phyloP scores from a whole-genome alignment of 2,113 vertebrate species.

The Pterocles gutturalis region DNA sequence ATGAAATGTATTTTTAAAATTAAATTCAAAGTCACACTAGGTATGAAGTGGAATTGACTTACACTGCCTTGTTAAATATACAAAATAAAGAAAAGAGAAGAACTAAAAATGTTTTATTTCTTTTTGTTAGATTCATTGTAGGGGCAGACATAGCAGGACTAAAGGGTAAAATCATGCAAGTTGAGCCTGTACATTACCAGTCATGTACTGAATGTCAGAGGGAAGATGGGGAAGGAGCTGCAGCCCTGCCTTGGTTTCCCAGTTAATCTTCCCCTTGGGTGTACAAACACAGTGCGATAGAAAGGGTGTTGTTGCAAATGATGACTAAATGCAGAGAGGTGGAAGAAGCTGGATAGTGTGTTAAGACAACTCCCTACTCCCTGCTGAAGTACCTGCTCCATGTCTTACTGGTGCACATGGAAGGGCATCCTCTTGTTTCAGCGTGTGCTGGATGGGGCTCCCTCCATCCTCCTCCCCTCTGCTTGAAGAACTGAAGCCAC shows the following conservation, averaged over 20 bases:
- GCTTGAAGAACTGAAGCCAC: neutral
- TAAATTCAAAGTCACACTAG: neutral
- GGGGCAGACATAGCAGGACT: neutral
- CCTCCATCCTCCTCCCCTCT: neutral
- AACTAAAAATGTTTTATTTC: neutral
- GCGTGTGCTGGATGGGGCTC: neutral
- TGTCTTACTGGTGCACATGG: neutral
- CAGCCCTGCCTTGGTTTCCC: neutral
- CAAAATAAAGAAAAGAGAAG: neutral
- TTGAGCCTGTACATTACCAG: neutral
- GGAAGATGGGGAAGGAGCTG: neutral
- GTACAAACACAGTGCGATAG: neutral
- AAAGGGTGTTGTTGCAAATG: fast-evolving
- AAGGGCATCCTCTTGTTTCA: neutral
- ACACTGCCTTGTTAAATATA: neutral
- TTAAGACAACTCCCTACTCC: neutral
- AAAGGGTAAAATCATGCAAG: neutral
- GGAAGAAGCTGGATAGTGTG: neutral
- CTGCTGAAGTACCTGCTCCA: neutral
- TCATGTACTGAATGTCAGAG: neutral
- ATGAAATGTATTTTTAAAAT: neutral
- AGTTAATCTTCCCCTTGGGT: neutral
- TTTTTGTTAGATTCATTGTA: neutral
- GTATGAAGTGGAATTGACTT: neutral
- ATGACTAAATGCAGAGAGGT: neutral